Base-by-base conservation (phyloP, 2,797 vertebrate genomes). In the Dallia pectoralis region DNA sequence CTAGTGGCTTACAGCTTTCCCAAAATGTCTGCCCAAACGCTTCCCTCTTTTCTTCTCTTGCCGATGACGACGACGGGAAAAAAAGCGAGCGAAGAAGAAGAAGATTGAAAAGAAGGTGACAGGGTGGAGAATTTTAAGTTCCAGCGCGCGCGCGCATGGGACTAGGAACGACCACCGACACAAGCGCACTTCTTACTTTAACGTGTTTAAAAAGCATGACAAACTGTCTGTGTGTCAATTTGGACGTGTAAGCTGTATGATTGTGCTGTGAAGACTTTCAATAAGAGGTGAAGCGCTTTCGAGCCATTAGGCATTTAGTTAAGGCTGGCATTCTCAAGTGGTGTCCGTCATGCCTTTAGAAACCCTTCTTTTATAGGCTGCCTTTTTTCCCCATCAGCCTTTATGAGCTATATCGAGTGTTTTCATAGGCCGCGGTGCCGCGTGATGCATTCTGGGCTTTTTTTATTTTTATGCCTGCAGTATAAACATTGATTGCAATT, bases 401-500 rank as follows among this genome's bases (percentile, higher is more conserved):
- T 88, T 81, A 84, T 81, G 81, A 87, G 82, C 79, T 82, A 86
- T 22, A 22, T 84, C 82, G 86, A 86, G 79, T 69, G 68, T 85
- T 91, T 87, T 82, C 75, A 75, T 79, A 71, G 75, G 12, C 40
- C 25, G 77, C 68, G 84, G 61, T 77, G 61, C 77, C 69, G 77
- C 87, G 77, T 72, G 78, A 80, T n/a, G 67, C 82, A 81, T 82
- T 81, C 48, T 76, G 71, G 82, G 80, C 89, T 88, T 86, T 82
- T 88, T 86, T 82, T 61, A 78, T 79, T 78, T 85, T 87, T 84
- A 82, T 87, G 49, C 77, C 85, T 84, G 84, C 81, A 83, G 82
- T 78, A 83, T 78, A 88, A 89, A 90, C 90, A 92, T 90, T 86
- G 89, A 91, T 92, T 90, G 88, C 86, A 89, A 91, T 91, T 89